Base-by-base conservation (phyloP, 2,797 vertebrate genomes). In the Staurois parvus region DNA sequence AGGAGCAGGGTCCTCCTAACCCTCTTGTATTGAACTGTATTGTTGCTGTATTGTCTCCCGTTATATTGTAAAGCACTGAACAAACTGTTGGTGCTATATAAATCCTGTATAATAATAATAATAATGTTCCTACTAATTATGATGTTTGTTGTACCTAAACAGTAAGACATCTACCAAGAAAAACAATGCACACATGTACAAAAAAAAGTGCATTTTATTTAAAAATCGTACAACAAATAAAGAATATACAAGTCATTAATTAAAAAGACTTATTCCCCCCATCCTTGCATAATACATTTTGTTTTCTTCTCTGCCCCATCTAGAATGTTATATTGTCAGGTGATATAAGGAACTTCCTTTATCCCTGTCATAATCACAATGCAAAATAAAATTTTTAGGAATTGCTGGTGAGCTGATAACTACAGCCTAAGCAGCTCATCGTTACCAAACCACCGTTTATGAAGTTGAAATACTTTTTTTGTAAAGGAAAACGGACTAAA, bases 201-300 rank as follows among this genome's bases (percentile, higher is more conserved):
- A 80, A 56, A 77, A 86, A 87, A 83, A 48, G 85, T 83, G 69
- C 85, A 74, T 79, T 87, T 86, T 87, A 72, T 83, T 87, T 83
- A 83, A 83, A 87, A 87, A 87, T 87, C 81, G 42, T 87, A 87
- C 85, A 83, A 86, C 80, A 86, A 86, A 87, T 52, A 56, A 74
- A 56, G 79, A 83, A 79, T 78, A 83, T 83, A 81, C 85, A 87
- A 64, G 76, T 74, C 68, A 69, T 72, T 83, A 73, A 79, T 87
- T 52, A 87, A 79, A 83, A 83, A 72, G 56, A 67, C 24, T 62
- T 21, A 67, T 29, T 59, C 10, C 30, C 66, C 72, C 74, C 56
- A 12, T 72, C 67, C 76, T 87, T 87, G 85, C 85, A 87, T 83
- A 83, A 79, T 79, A 66, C 56, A 79, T 87, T 28, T 81, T 66